Evolutionary conservation across 2,888 invertebrate species (phyloP).

Genomic region (Oxycera nigricornis): DNA sequence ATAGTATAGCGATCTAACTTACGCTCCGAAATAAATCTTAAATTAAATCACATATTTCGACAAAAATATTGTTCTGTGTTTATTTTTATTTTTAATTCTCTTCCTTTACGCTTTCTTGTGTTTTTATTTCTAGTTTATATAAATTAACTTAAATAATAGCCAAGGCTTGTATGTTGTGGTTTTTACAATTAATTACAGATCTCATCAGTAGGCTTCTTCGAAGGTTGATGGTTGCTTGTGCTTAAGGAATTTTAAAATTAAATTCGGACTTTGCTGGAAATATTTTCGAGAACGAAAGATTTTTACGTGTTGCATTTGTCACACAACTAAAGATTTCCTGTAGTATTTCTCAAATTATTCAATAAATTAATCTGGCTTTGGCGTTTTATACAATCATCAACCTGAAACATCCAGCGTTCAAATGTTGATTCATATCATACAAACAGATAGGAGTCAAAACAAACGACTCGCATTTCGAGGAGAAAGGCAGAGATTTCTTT

Average conservation of each 20-base stretch:
- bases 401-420: not conserved
- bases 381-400: not conserved
- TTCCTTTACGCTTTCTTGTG: slow-evolving; percentile 8
- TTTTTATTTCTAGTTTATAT: slow-evolving; percentile 9
- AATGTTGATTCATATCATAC: no score
- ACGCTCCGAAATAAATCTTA: slow-evolving; percentile 20
- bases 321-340: no score
- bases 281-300: no score
- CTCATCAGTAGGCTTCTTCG: not conserved
- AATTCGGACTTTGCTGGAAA: no score
- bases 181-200: slow-evolving; percentile 1
- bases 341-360: not conserved
- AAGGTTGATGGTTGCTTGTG: not conserved
- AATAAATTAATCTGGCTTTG: no score
- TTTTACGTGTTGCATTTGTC: no score
- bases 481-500: slow-evolving; percentile 20
- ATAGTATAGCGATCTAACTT: not conserved
- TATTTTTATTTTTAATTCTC: not conserved
- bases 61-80: slow-evolving; percentile 35
- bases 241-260: no score
- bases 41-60: slow-evolving; percentile 45
- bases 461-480: not conserved
- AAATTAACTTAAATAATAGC: slow-evolving; percentile 26
- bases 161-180: not conserved
- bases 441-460: no score